Evolutionary conservation across 2,797 vertebrate genomes (phyloP).

Genomic region (Trachurus trachurus): DNA sequence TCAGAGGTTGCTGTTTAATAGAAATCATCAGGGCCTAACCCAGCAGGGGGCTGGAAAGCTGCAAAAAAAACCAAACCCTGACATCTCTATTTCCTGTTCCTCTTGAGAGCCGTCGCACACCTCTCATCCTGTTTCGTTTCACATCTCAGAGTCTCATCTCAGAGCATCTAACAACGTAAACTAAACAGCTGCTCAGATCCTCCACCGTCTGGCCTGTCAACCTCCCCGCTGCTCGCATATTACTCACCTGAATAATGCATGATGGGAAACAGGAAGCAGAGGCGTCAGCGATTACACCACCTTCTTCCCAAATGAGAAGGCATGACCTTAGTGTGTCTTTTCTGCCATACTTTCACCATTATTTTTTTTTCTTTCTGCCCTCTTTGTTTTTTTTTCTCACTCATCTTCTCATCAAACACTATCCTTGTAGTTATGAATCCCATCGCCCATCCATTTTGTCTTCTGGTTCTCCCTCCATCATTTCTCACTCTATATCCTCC

Average conservation of each 20-base stretch:
- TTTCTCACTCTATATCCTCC: neutral
- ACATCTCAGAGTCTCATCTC: conserved; percentile 43
- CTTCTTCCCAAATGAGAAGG: conserved; percentile 52
- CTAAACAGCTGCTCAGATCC: conserved; percentile 62
- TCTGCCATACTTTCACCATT: neutral
- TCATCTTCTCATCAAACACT: neutral
- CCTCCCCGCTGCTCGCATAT: conserved; percentile 51
- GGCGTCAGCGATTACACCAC: conserved; percentile 38
- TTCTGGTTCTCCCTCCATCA: neutral
- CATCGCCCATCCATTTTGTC: neutral
- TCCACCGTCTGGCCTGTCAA: conserved; percentile 54
- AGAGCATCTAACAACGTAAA: conserved; percentile 53
- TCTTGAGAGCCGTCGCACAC: conserved; percentile 39
- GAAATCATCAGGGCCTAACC: conserved; percentile 29
- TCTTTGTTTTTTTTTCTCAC: conserved; percentile 9
- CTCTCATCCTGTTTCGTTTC: conserved; percentile 56
- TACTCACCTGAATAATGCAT: conserved; percentile 74
- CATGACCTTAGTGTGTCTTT: conserved; percentile 31
- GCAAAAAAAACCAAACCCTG: conserved; percentile 18
- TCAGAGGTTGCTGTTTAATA: conserved; percentile 26
- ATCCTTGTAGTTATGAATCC: neutral
- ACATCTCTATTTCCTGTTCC: conserved; percentile 58
- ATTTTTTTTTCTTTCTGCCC: neutral
- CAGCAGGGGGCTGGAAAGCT: conserved; percentile 19
- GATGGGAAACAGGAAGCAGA: conserved; percentile 67